These are phyloP conservation scores for Rhopalosiphum padi DNA, from an alignment of 1,140 invertebrate genomes.

Conservation along the genomic window DNA sequence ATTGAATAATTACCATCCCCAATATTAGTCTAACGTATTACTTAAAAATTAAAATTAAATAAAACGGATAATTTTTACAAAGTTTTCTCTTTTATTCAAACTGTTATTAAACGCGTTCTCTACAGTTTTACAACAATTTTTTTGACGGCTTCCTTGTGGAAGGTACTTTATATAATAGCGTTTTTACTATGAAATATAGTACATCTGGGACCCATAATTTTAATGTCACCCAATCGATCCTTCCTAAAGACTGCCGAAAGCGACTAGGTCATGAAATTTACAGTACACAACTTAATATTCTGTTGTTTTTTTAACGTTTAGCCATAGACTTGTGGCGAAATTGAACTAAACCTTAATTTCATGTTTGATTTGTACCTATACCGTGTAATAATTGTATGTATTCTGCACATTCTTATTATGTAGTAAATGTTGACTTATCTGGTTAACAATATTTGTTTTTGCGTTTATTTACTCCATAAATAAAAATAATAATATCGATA, in stretches of 20 bases:
- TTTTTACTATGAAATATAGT: conserved; percentile 31
- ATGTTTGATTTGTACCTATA: not conserved
- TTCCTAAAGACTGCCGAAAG: conserved; percentile 13
- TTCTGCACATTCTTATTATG: too few species aligned
- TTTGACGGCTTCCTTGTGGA: not conserved
- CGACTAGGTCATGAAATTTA: conserved; percentile 3
- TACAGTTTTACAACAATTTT: conserved; percentile 30
- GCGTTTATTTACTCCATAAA: not conserved
- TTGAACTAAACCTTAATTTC: not conserved
- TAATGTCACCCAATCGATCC: conserved; percentile 34
- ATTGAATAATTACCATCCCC: not conserved
- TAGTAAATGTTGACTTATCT: too few species aligned
- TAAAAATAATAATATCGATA: too few species aligned
- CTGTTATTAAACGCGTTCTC: not conserved
- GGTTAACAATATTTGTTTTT: not conserved
- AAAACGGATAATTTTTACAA: not conserved
- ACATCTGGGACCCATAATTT: conserved; percentile 48
- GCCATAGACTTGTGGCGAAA: not conserved
- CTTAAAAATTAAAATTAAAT: not conserved
- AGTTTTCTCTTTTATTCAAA: not conserved
- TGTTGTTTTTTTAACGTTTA: not conserved
- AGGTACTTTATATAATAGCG: conserved; percentile 32
- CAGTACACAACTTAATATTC: not conserved
- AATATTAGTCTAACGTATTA: not conserved
- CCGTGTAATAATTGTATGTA: not conserved